Evolutionary conservation across 2,113 vertebrate genomes (phyloP).

Genomic region (Tursiops truncatus): DNA sequence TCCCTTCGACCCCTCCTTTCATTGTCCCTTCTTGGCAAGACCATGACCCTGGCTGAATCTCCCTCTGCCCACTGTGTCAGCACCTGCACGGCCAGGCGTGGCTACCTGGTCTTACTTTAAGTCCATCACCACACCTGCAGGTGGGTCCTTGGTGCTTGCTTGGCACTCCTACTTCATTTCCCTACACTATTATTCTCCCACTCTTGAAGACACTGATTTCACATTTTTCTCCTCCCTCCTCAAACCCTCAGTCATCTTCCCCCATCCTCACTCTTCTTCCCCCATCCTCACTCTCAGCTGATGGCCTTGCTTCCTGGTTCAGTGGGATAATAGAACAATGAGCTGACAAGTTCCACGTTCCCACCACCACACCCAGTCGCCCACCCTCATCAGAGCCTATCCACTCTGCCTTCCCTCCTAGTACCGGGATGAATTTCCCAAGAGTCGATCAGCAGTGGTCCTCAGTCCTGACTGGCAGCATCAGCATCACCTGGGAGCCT

Average conservation of each 20-base stretch:
- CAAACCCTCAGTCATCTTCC: background rate
- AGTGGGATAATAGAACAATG: background rate
- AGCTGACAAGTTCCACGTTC: background rate
- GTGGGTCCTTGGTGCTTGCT: background rate
- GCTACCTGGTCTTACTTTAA: background rate
- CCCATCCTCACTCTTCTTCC: background rate
- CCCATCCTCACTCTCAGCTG: background rate
- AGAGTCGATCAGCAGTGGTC: background rate
- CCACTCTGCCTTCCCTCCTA: background rate
- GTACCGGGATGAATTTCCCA: background rate
- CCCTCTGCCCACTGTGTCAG: background rate
- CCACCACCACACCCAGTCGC: accelerated
- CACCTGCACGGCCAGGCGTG: too few species aligned
- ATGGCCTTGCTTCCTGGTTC: background rate
- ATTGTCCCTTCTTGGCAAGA: background rate
- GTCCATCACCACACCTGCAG: background rate
- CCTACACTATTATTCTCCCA: background rate
- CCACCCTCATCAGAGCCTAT: background rate
- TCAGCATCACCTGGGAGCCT: background rate
- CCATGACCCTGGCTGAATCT: background rate
- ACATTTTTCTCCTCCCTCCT: background rate
- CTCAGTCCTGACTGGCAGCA: background rate
- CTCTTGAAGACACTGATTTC: background rate
- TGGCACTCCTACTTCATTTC: background rate
- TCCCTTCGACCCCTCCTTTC: background rate